A percentile compares a stretch with the other conserved stretches of the same genome.
These are phyloP conservation scores for Mellilla xanthometata DNA, from an alignment of 2,888 invertebrate species.

Conservation along the genomic window DNA sequence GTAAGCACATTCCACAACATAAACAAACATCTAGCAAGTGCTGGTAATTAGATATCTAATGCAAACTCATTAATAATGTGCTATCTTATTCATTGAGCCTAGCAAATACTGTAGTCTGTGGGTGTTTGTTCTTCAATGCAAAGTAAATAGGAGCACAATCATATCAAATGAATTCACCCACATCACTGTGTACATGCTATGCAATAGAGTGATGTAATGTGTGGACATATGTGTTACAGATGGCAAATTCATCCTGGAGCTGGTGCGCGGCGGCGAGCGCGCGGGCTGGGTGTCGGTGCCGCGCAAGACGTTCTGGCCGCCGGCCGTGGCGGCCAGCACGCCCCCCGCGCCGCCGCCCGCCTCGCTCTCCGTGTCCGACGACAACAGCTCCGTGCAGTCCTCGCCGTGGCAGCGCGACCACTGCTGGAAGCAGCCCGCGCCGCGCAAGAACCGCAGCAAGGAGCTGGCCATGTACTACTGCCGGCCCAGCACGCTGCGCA, in stretches of 20 bases:
- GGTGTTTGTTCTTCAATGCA: constrained; percentile 15
- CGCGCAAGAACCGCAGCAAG: constrained; percentile 88
- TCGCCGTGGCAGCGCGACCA: constrained; percentile 96
- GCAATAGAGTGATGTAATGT: no score
- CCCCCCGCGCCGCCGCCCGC: constrained; percentile 84
- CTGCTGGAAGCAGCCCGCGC: constrained; percentile 93
- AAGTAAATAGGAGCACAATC: constrained; percentile 13
- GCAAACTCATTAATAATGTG: constrained; percentile 16
- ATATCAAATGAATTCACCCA: no score
- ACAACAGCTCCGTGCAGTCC: constrained; percentile 94
- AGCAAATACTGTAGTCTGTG: constrained; percentile 6
- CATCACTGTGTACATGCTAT: no score
- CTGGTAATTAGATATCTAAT: constrained; percentile 28
- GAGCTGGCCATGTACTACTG: constrained; percentile 88
- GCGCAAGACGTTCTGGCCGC: constrained; percentile 93
- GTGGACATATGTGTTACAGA: constrained; percentile 73
- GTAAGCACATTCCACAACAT: constrained; percentile 33
- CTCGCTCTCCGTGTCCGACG: constrained; percentile 94
- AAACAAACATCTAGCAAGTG: constrained; percentile 32
- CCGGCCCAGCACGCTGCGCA: constrained; percentile 78
- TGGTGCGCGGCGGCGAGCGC: constrained; percentile 83
- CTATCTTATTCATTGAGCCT: constrained; percentile 21
- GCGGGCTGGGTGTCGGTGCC: constrained; percentile 94
- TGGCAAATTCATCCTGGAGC: constrained; percentile 94
- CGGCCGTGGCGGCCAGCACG: constrained; percentile 85